Evolutionary conservation across 2,888 invertebrate genomes (phyloP), one percentile per base, ranked within the genome.

Genomic region (Pilophorus perplexus): DNA sequence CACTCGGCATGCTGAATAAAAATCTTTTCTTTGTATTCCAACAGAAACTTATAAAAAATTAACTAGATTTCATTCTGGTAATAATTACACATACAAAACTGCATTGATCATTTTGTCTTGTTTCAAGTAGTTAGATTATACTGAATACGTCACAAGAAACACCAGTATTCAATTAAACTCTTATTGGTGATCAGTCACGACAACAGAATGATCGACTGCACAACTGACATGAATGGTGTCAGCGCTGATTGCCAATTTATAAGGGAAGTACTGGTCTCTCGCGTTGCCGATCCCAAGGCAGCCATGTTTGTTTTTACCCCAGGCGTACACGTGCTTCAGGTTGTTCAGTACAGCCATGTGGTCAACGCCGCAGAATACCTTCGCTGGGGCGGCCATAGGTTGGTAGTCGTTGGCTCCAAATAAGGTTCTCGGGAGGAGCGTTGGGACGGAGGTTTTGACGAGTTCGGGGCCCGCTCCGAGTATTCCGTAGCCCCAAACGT

Each of bases 401-500:
- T 88, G 87, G 72, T 93, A 91, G 71, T 89, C 88, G 75, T 91
- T 95, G 12, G 82, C 78, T 0, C 96, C 96, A 77, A 97, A 96
- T 14, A 97, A 78, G 0, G 88, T 82, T 3, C 85, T 79, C 3
- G 96, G 90, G 66, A 98, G 83, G 69, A 81, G 79, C 46, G 86
- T 82, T 0, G 97, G 96, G 68, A 78, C 79, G 0, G 78, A 74
- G 0, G 85, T 79, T 59, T 83, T 82, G 62, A 86, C 83, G 0
- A 88, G 86, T 62, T 83, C 80, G 0, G 96, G 96, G 0, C 97
- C 97, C 28, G 88, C 83, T 0, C 97, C 97, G 28, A 98, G 79
- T 64, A 95, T 81, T 28, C 98, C 98, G 76, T 83, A 95, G 3
- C 98, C 97, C 97, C 97, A 98, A 0, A 89, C 88, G 75, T 85